A percentile compares a stretch with the other conserved stretches of the same genome.
Evolutionary conservation across 2,113 vertebrate genomes (phyloP).

Genomic region (Raja brachyura): DNA sequence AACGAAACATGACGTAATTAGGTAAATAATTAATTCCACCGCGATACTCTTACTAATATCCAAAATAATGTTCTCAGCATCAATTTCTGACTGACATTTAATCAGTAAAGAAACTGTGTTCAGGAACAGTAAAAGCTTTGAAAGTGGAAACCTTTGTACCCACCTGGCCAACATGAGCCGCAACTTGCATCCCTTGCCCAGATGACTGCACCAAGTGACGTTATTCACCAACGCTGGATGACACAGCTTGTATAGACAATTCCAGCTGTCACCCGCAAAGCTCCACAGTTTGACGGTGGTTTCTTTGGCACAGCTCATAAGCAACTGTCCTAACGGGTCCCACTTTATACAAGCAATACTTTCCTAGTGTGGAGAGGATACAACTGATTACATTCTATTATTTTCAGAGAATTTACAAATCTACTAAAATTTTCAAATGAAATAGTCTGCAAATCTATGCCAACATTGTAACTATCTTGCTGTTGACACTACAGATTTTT

Average conservation of each 20-base stretch:
- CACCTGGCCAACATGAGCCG: conserved; percentile 82
- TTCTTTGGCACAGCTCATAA: conserved; percentile 91
- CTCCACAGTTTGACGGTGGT: conserved; percentile 87
- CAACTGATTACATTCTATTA: background rate
- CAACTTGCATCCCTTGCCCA: conserved; percentile 65
- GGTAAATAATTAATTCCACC: background rate
- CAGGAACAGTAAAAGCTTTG: conserved; percentile 31
- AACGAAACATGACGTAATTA: too few relatives aligned
- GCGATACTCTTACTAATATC: too few relatives aligned
- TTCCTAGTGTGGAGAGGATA: conserved; percentile 60
- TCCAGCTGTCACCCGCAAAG: conserved; percentile 63
- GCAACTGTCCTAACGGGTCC: conserved; percentile 77
- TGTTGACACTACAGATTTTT: background rate
- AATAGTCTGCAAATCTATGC: background rate
- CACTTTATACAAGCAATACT: conserved; percentile 79
- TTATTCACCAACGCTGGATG: conserved; percentile 76
- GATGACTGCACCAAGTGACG: conserved; percentile 75
- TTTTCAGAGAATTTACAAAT: background rate
- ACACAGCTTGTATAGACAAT: conserved; percentile 67
- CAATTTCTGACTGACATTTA: conserved; percentile 31
- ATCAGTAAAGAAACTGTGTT: background rate
- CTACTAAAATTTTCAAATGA: background rate
- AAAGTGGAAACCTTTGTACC: conserved; percentile 45
- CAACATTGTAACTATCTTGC: background rate
- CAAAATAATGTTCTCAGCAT: background rate